Conservation (phyloP, 2,888 invertebrate genomes). For the Lepas anatifera region DNA sequence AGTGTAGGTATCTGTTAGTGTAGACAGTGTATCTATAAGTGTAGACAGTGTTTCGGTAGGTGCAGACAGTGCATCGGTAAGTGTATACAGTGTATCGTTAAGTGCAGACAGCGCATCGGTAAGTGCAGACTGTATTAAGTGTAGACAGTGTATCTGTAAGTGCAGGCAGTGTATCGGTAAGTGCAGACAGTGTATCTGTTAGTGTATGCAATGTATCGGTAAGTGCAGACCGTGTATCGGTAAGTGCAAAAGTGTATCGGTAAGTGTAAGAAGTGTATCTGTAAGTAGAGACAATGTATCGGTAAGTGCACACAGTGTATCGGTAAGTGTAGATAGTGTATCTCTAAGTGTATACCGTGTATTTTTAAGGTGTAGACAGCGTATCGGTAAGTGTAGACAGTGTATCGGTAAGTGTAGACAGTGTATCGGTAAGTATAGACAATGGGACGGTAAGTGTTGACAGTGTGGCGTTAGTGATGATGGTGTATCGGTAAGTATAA, state of each 20-base stretch:
- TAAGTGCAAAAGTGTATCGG: background rate
- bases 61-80: constrained; percentile 61
- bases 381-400: constrained; percentile 51
- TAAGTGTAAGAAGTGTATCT: background rate
- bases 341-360: too few relatives aligned
- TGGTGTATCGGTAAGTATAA: background rate
- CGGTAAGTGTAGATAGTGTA: too few relatives aligned
- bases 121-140: too few relatives aligned
- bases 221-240: too few relatives aligned
- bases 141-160: background rate
- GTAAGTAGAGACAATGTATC: background rate
- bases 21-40: too few relatives aligned
- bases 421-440: too few relatives aligned
- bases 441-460: background rate
- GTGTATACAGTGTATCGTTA: too few relatives aligned
- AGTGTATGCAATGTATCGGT: background rate
- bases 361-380: too few relatives aligned
- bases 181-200: background rate
- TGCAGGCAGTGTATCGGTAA: background rate
- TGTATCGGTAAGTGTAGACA: too few relatives aligned
- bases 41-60: too few relatives aligned
- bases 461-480: background rate
- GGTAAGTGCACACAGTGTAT: background rate
- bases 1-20: too few relatives aligned
- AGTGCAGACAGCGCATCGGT: too few relatives aligned